Evolutionary conservation across 2,113 vertebrate genomes (phyloP).

Genomic region (Lagopus muta): DNA sequence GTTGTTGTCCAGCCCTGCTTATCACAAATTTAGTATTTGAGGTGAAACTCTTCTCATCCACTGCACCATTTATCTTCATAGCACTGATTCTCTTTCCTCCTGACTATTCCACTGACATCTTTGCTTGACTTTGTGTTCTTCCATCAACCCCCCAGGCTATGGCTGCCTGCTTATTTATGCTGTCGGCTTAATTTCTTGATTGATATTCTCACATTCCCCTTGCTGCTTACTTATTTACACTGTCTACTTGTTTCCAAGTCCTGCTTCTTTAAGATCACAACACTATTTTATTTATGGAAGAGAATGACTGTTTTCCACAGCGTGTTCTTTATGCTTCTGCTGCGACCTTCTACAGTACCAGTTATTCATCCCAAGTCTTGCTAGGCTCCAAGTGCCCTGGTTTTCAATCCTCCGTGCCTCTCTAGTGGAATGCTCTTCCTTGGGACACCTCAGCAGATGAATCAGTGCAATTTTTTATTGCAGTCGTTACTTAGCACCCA

Average conservation of each 20-base stretch:
- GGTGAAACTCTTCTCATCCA: slow-evolving; percentile 1
- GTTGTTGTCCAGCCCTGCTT: not conserved
- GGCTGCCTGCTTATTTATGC: slow-evolving; percentile 72
- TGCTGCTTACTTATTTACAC: slow-evolving; percentile 72
- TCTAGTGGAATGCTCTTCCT: slow-evolving; percentile 19
- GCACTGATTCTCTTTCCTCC: slow-evolving; percentile 16
- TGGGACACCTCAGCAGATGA: not conserved
- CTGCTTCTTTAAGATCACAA: slow-evolving; percentile 58
- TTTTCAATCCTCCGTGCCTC: slow-evolving; percentile 1
- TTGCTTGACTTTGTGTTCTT: slow-evolving; percentile 52
- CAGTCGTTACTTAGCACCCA: slow-evolving; percentile 43
- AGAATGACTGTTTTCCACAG: slow-evolving; percentile 55
- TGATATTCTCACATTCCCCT: slow-evolving; percentile 71
- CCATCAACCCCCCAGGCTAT: slow-evolving; percentile 54
- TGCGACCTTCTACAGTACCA: slow-evolving; percentile 47
- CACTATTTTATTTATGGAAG: slow-evolving; percentile 65
- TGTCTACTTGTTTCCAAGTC: slow-evolving; percentile 51
- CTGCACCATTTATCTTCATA: slow-evolving; percentile 40
- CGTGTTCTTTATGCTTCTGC: slow-evolving; percentile 64
- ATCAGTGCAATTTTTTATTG: not conserved
- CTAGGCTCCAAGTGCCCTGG: not conserved
- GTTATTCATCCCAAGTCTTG: slow-evolving; percentile 56
- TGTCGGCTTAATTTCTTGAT: slow-evolving; percentile 73
- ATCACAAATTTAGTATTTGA: slow-evolving; percentile 13
- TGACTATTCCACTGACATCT: slow-evolving; percentile 16